These are phyloP conservation scores for Microcaecilia unicolor DNA, from an alignment of 2,797 vertebrate genomes.

Conservation along the genomic window DNA sequence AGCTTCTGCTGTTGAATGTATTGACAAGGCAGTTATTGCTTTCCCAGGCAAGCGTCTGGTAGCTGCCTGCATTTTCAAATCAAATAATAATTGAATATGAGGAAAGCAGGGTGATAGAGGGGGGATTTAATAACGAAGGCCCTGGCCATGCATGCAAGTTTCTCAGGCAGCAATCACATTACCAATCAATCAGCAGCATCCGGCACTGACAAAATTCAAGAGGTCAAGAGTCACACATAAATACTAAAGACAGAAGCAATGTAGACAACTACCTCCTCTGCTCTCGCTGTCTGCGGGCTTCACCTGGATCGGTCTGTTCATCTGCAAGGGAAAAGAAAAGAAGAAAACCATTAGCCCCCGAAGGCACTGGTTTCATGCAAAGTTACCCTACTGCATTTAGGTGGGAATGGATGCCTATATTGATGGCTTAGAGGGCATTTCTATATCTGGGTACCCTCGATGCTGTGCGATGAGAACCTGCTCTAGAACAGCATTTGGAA, in stretches of 20 bases:
- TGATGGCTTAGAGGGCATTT: too few species aligned
- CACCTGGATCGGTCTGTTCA: constrained; percentile 98
- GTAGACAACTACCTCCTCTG: constrained; percentile 87
- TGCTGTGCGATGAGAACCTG: too few species aligned
- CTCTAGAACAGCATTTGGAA: too few species aligned
- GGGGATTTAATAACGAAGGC: constrained; percentile 46
- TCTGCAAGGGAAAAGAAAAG: constrained; percentile 63
- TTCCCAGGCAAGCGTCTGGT: constrained; percentile 39
- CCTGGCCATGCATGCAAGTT: constrained; percentile 39
- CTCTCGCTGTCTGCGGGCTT: constrained; percentile 98
- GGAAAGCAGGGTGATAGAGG: constrained; percentile 33
- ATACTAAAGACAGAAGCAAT: constrained; percentile 43
- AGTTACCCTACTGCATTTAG: too few species aligned
- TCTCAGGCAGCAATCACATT: constrained; percentile 46
- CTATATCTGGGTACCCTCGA: too few species aligned
- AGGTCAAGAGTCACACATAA: constrained; percentile 43
- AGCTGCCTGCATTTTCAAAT: constrained; percentile 51
- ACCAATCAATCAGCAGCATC: constrained; percentile 45
- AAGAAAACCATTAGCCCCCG: background rate
- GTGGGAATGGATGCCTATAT: too few species aligned
- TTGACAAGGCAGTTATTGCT: constrained; percentile 46
- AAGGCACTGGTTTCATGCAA: too few species aligned
- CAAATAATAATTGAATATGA: constrained; percentile 56
- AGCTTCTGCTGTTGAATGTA: constrained; percentile 14
- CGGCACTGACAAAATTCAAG: constrained; percentile 38